Evolutionary conservation across 2,113 vertebrate species (phyloP).

Genomic region (Gymnorhina tibicen): DNA sequence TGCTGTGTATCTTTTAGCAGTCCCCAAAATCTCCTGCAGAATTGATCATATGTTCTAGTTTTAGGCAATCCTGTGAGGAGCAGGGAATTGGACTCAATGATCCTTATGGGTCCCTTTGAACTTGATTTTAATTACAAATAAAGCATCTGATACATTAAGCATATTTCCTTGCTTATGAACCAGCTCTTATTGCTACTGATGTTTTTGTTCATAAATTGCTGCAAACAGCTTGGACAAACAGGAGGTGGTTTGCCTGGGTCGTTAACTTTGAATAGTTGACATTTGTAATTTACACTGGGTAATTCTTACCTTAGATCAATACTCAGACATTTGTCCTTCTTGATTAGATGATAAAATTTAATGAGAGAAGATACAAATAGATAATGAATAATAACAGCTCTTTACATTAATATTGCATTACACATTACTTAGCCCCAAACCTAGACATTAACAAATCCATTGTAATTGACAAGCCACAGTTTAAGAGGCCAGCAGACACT

Average conservation of each 20-base stretch:
- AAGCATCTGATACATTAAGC: neutral
- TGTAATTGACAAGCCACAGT: neutral
- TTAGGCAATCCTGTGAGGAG: neutral
- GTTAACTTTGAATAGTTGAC: neutral
- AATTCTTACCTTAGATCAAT: neutral
- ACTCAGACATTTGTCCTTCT: neutral
- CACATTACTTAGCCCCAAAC: neutral
- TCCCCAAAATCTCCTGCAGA: neutral
- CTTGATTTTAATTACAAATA: neutral
- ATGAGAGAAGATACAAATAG: neutral
- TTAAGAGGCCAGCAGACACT: neutral
- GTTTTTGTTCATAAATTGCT: neutral
- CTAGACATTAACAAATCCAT: neutral
- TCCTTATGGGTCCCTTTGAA: neutral
- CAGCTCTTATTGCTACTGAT: neutral
- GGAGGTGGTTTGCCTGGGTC: neutral
- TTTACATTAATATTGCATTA: conserved; percentile 5
- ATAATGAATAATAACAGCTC: neutral
- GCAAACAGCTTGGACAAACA: neutral
- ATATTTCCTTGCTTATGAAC: neutral
- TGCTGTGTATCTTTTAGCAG: neutral
- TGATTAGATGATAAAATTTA: neutral
- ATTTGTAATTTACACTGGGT: neutral
- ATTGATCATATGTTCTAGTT: neutral
- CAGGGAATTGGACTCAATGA: accelerated